Base-by-base conservation (phyloP, 2,888 invertebrate species). In the Euplagia quadripunctaria region DNA sequence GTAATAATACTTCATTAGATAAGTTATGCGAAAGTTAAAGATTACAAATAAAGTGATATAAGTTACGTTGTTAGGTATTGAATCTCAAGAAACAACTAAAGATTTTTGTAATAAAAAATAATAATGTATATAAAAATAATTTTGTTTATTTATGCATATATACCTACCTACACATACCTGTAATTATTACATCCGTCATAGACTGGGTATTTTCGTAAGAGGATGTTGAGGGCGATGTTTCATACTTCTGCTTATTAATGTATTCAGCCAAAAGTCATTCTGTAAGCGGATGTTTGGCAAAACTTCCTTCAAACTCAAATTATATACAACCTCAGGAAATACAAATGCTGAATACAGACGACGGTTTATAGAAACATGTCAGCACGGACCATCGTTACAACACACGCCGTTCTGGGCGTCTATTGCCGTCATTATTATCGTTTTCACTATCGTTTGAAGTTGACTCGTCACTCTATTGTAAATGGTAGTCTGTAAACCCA, bases 401-500 rank as follows among this genome's bases (percentile, higher is more conserved):
- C 91, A 93, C 84, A 82, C 79, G 79, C 75, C 84, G 86, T 88
- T 87, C 80, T 87, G 86, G 87, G 86, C 87, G 86, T 88, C 88
- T 87, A 91, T 86, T 17, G 43, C 58, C 89, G 88, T 89, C 86
- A 86, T 87, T 88, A 92, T 91, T 92, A 93, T 91, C 87, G 88
- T 88, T 94, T 94, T 94, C 94, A 92, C 94, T 94, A 91, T 94
- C 94, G 92, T 93, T 92, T 87, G 92, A 87, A 89, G 92, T 89
- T 74, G 89, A 88, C 89, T 93, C 93, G 94, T 94, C 94, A 93
- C 86, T 91, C 93, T 88, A 95, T 95, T 94, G 95, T 95, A 94
- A 94, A 93, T 93, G 93, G 93, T 92, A 87, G 92, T 92, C 92
- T 92, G 94, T 93, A 92, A 93, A 93, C 93, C 94, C 92, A 94